Conservation (phyloP, 2,113 vertebrate genomes). For the Austrofundulus limnaeus region DNA sequence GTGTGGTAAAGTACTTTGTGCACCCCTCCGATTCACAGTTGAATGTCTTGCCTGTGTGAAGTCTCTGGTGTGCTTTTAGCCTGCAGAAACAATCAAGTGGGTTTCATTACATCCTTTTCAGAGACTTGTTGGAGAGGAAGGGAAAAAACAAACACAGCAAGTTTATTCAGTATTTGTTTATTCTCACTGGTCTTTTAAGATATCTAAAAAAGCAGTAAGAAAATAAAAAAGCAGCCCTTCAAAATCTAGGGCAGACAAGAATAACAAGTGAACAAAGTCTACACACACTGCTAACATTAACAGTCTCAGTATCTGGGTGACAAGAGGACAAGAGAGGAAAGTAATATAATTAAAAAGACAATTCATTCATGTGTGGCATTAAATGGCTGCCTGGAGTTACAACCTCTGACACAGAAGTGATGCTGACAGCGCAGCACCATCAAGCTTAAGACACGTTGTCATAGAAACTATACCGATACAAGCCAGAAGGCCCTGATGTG, state of each 20-base stretch:
- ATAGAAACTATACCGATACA: slow-evolving; percentile 24
- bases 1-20: slow-evolving; percentile 99
- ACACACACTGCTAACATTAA: not conserved
- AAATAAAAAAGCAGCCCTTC: not conserved
- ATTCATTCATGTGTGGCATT: slow-evolving; percentile 7
- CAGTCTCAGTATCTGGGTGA: not conserved
- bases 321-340: not conserved
- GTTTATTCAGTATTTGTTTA: not conserved
- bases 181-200: not conserved
- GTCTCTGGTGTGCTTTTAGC: slow-evolving; percentile 98
- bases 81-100: slow-evolving; percentile 73
- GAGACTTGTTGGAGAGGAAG: slow-evolving; percentile 4
- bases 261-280: not conserved
- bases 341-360: not conserved
- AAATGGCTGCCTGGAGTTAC: not conserved
- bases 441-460: slow-evolving; percentile 13
- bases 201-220: not conserved
- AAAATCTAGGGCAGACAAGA: not conserved
- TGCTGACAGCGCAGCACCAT: slow-evolving; percentile 16
- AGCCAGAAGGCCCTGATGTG: slow-evolving; percentile 1
- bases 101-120: slow-evolving; percentile 27
- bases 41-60: slow-evolving; percentile 99
- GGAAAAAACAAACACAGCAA: slow-evolving; percentile 3
- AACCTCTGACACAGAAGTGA: slow-evolving; percentile 2
- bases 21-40: slow-evolving; percentile 99